phyloP scores from a whole-genome alignment of 2,888 invertebrate species.

The Nemurella pictetii region DNA sequence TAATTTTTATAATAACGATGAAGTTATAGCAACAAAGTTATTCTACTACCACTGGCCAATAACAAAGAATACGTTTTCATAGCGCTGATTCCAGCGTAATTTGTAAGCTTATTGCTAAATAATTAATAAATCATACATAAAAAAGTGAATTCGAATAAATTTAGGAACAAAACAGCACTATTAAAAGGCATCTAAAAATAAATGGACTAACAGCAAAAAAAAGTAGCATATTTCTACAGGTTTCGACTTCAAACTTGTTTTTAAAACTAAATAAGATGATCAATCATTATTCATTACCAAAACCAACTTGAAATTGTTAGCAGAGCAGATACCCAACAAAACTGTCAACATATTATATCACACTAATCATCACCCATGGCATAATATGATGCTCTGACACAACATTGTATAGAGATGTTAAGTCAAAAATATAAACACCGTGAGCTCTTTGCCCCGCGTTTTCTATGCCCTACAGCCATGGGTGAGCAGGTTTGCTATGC shows the following conservation, averaged over 20 bases:
- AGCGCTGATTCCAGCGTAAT: not conserved
- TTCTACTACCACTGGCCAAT: not conserved
- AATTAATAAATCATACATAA: not conserved
- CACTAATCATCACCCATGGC: not conserved
- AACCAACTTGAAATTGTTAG: not conserved
- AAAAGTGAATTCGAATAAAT: not conserved
- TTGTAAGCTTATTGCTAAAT: not conserved
- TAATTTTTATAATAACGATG: not conserved
- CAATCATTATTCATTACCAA: not conserved
- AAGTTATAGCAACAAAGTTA: not conserved
- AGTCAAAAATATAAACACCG: not conserved
- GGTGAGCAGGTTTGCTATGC: not conserved
- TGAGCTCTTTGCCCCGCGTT: not conserved
- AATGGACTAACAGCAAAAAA: not conserved
- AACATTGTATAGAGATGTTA: constrained; percentile 7
- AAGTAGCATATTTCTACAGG: not conserved
- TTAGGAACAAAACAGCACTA: not conserved
- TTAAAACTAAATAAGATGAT: not conserved
- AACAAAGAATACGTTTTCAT: not conserved
- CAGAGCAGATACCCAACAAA: not conserved
- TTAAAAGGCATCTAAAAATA: not conserved
- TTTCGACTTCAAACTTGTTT: not conserved
- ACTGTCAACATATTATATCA: not conserved
- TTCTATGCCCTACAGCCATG: not conserved
- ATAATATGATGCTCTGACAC: not conserved